Percentiles rank a stretch among this genome's conserved stretches.
phyloP scores from a whole-genome alignment of 2,797 vertebrate species.

The Hemibagrus guttatus region DNA sequence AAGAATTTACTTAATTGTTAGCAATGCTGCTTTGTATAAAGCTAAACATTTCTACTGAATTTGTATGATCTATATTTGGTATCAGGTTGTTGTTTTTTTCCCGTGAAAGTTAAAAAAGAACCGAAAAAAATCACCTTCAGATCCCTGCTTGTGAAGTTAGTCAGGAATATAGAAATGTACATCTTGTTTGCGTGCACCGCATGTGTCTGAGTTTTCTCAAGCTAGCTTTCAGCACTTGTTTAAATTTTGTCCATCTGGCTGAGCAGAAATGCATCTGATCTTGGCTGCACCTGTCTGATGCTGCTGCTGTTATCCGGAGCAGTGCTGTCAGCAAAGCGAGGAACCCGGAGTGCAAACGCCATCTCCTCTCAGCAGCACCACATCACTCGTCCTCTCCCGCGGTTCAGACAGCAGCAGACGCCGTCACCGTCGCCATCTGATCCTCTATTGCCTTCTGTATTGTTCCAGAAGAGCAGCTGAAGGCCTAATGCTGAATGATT shows the following conservation, averaged over 20 bases:
- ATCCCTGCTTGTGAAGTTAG: not conserved
- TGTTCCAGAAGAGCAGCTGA: conserved; percentile 30
- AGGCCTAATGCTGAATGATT: conserved; percentile 34
- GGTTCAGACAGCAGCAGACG: conserved; percentile 17
- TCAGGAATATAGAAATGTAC: not conserved
- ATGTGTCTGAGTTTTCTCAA: not conserved
- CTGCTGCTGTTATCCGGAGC: conserved; percentile 60
- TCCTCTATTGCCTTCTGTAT: conserved; percentile 1
- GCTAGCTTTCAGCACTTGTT: conserved; percentile 9
- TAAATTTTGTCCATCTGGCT: conserved; percentile 12
- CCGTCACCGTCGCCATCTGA: conserved; percentile 21
- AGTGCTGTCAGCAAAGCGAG: conserved; percentile 64
- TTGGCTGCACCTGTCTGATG: conserved; percentile 66
- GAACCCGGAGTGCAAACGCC: conserved; percentile 60
- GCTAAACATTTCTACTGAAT: not conserved
- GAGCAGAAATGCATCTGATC: conserved; percentile 58
- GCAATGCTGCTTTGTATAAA: not conserved
- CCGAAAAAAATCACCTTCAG: no score
- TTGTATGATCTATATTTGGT: not conserved
- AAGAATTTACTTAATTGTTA: not conserved
- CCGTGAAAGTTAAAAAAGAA: not conserved
- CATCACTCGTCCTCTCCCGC: conserved; percentile 14
- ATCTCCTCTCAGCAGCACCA: conserved; percentile 56
- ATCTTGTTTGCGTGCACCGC: not conserved
- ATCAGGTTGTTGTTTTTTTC: not conserved